Evolutionary conservation across 1,140 invertebrate genomes (phyloP), one percentile per base, ranked within the genome.

Genomic region (Drosophila malerkotliana): DNA sequence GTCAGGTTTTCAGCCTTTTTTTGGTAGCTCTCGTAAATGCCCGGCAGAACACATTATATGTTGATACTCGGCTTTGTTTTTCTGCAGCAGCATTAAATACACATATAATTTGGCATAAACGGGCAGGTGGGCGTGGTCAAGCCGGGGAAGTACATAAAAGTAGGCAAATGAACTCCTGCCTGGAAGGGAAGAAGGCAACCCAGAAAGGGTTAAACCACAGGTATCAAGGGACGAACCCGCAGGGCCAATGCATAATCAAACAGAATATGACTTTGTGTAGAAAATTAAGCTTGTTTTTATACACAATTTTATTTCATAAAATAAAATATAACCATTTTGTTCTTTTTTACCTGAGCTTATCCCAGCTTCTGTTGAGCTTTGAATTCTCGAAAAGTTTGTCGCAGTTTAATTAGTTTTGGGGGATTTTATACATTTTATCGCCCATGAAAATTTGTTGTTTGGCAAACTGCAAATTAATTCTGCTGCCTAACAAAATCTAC

Each of bases 111-210:
- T 84, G 51, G 49, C 47, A 39, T 68, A 58, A 39, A 12, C 37
- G 44, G 47, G 59, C 76, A 59, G 78, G 56, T 72, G 63, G 57
- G 52, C 21, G 63, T 67, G 63, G 63, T 56, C 63, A 68, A 21
- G 49, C 41, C 69, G 54, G 26, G 39, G 63, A 44, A 71, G 67
- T 71, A 71, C 52, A 71, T 69, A 69, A 71, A 69, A 69, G 32
- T 55, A 82, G 82, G 78, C 78, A 77, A 87, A 87, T 81, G 69
- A 82, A 85, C 73, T 77, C 26, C 51, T 44, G 37, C 45, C 48
- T 52, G 32, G 41, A 52, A 63, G 39, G 28, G 26, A 61, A 61
- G 37, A 14, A 59, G 24, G 44, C 10, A 9, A 15, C 37, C 18
- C n/a, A 34, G 48, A 84, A 79, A 73, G 63, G 80, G 77, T 79